Base-by-base conservation (phyloP, 1,140 invertebrate species). In the Adelges cooleyi region DNA sequence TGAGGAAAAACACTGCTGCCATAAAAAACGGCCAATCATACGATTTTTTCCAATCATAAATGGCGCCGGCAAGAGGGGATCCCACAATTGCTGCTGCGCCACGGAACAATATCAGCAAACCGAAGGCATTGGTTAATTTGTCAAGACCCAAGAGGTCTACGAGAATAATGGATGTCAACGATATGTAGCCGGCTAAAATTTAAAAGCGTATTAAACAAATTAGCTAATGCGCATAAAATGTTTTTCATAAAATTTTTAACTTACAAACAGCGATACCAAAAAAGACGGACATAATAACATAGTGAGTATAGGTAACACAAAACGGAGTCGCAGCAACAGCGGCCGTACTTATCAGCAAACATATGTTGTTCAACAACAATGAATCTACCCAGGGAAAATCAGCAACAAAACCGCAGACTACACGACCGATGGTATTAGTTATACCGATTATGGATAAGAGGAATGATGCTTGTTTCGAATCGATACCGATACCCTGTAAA, bases 211-310 rank as follows among this genome's bases (percentile, higher is more conserved):
- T 23, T 3, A 23, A 15, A 20, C 33, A 17, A 22, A 53, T 36
- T 17, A 2, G 15, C 13, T n/a, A 3, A 52, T 22, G 11, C 23
- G 27, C 17, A 27, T 33, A 29, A 18, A 6, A 3, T 2, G 51
- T 33, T 6, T 22, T 22, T 17, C 8, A 53, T 3, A 17, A 2
- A 2, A 38, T 38, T 13, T 33, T 18, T 49, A 65, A 87, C 90
- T 87, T 80, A 96, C 92, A 93, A 65, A 98, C 89, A 72, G 94
- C 92, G 67, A 98, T 79, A 59, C 95, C 96, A 75, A 98, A 99
- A 70, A 92, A 84, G 51, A 92, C 82, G n/a, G 92, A 83, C 74
- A 93, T 88, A 2, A 82, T 75, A 22, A 92, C 83, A 68, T 94
- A 90, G 48, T 84, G 76, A 3, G 75, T 73, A 71, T 92, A 98